Conservation (phyloP, 2,888 invertebrate species). For the Tipula lateralis region DNA sequence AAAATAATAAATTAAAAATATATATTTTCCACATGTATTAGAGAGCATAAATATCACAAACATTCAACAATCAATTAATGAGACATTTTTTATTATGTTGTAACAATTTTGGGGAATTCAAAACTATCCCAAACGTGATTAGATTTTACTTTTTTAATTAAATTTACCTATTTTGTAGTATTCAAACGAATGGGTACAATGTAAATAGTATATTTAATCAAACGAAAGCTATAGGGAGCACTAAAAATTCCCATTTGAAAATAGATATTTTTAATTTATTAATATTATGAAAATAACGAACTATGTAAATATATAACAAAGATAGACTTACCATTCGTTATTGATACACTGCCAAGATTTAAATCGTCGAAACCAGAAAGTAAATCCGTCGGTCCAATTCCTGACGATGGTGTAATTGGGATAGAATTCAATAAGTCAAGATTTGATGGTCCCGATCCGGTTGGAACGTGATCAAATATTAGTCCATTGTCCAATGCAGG, state of each 20-base stretch:
- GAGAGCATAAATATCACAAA: neutral
- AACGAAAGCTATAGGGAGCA: neutral
- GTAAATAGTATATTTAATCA: neutral
- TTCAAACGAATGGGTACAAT: neutral
- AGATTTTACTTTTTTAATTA: neutral
- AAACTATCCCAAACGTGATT: neutral
- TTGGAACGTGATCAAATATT: slow-evolving; percentile 26
- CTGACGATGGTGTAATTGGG: slow-evolving; percentile 39
- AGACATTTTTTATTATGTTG: neutral
- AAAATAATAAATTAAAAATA: slow-evolving; percentile 13
- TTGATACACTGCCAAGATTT: slow-evolving; percentile 44
- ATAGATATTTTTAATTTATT: slow-evolving; percentile 14
- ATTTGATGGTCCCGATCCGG: slow-evolving; percentile 27
- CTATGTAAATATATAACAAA: too few relatives aligned
- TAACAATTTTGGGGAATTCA: neutral
- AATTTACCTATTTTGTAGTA: neutral
- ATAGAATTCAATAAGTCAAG: slow-evolving; percentile 33
- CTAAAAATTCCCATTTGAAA: neutral
- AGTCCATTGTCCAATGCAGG: slow-evolving; percentile 31
- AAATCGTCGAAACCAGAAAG: slow-evolving; percentile 51
- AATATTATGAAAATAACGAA: neutral
- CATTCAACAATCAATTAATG: neutral
- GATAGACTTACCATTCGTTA: slow-evolving; percentile 46
- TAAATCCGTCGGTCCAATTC: slow-evolving; percentile 44
- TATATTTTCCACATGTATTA: neutral